Evolutionary conservation across 30 jellyfish, hydroid and myxozoan species (phyloP).

Genomic region (Chironex yamaguchii): DNA sequence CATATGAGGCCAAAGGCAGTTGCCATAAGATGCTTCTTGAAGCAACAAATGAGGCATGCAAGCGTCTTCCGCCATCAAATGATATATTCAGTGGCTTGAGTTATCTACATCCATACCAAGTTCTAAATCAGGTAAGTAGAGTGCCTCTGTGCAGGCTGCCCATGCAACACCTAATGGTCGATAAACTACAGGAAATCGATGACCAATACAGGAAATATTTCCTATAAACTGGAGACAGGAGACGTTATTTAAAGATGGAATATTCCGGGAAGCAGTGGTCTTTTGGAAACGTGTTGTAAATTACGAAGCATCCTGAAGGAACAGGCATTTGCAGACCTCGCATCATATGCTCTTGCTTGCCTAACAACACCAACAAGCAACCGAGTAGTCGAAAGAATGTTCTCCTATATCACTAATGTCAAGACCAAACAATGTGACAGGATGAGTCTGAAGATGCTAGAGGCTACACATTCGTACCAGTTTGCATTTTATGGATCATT

Average conservation of each 20-base stretch:
- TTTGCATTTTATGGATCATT: too few species aligned
- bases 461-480: too few species aligned
- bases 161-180: constrained; percentile 38
- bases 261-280: constrained; percentile 31
- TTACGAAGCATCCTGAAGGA: background rate
- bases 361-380: too few species aligned
- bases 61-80: constrained; percentile 57
- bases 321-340: constrained; percentile 32
- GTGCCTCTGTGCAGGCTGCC: constrained; percentile 60
- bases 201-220: constrained; percentile 68
- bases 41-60: constrained; percentile 53
- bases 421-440: too few species aligned
- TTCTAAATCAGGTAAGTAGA: constrained; percentile 33
- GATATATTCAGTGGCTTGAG: constrained; percentile 31
- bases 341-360: constrained; percentile 55
- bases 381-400: too few species aligned
- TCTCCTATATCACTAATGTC: too few species aligned
- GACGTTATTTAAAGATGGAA: constrained; percentile 21
- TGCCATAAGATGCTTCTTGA: constrained; percentile 48
- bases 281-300: constrained; percentile 41
- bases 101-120: constrained; percentile 40
- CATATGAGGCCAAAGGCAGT: constrained; percentile 33
- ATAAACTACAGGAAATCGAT: constrained; percentile 28
- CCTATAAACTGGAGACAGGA: constrained; percentile 59
- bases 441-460: too few species aligned